Conservation (phyloP, 1,140 invertebrate genomes). For the Chelonus insularis region DNA sequence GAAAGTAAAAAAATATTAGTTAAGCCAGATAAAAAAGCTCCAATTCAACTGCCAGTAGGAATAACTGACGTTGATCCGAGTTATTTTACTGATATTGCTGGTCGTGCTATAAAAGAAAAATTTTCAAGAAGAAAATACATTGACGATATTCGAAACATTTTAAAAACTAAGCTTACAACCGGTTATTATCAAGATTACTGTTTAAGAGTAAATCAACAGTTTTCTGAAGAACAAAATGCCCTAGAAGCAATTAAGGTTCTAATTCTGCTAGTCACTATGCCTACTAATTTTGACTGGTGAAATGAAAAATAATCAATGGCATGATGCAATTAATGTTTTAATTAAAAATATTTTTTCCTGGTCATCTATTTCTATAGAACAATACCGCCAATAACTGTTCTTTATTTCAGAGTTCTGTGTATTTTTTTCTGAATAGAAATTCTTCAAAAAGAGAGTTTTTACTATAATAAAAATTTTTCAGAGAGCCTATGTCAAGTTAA, state of each 20-base stretch:
- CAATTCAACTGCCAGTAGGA: slow-evolving; percentile 18
- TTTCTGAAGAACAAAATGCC: slow-evolving; percentile 62
- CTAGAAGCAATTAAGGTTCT: slow-evolving; percentile 62
- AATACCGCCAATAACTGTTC: no score
- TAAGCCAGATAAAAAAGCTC: slow-evolving; percentile 19
- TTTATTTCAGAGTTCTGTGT: no score
- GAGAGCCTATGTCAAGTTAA: no score
- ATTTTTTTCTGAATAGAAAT: no score
- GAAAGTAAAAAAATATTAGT: neutral
- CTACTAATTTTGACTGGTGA: no score
- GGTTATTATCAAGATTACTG: slow-evolving; percentile 66
- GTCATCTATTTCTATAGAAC: no score
- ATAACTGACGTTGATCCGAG: slow-evolving; percentile 64
- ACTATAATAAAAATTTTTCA: no score
- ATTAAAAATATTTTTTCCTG: no score
- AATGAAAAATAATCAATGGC: no score
- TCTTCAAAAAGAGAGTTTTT: no score
- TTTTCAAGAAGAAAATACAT: slow-evolving; percentile 62
- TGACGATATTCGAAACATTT: slow-evolving; percentile 60
- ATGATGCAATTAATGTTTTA: no score
- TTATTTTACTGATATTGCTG: slow-evolving; percentile 65
- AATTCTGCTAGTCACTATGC: neutral
- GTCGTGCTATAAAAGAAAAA: slow-evolving; percentile 59
- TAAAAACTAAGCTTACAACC: slow-evolving; percentile 61
- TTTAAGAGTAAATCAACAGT: slow-evolving; percentile 64